Conservation (phyloP, 2,113 vertebrate species). For the Carlito syrichta region DNA sequence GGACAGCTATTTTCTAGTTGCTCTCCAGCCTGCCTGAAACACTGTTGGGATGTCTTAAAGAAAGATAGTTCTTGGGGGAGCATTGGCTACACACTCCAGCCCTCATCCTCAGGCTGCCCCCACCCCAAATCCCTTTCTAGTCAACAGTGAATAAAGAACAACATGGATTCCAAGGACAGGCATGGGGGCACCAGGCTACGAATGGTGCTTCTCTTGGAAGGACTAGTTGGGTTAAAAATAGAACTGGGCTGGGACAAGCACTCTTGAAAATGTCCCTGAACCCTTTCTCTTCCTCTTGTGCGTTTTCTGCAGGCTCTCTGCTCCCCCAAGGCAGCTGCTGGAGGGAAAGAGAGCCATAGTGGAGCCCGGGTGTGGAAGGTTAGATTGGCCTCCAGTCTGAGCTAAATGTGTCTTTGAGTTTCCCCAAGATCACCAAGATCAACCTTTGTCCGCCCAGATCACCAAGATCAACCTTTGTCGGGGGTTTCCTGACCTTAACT, state of each 20-base stretch:
- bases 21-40: not conserved
- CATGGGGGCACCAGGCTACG: not conserved
- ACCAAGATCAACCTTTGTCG: not conserved
- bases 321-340: not conserved
- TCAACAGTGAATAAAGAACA: not conserved
- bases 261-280: not conserved
- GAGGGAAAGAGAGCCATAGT: not conserved
- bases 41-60: not conserved
- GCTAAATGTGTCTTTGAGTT: not conserved
- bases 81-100: not conserved
- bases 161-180: not conserved
- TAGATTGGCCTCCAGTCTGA: not conserved
- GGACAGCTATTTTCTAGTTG: not conserved
- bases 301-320: not conserved
- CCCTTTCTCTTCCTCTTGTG: not conserved
- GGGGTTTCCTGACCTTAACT: not conserved
- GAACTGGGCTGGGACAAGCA: not conserved
- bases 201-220: not conserved
- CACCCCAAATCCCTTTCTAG: not conserved
- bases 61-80: not conserved
- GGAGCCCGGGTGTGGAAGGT: not conserved
- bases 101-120: not conserved
- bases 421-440: not conserved
- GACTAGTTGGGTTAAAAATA: not conserved
- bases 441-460: not conserved